Conservation (phyloP, 2,888 invertebrate species). For the Cetonia aurata region DNA sequence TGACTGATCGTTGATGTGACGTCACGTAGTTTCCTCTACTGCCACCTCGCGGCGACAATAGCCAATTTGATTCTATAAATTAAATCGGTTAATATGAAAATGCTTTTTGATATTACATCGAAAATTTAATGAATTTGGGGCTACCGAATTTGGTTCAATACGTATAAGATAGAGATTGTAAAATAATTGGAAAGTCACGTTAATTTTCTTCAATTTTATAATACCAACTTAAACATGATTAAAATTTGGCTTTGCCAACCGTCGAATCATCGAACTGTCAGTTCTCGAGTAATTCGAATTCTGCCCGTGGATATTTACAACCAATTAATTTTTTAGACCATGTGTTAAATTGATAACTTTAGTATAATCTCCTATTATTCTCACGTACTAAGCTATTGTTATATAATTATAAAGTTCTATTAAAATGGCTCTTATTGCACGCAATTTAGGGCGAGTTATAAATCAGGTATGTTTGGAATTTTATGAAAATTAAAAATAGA, state of each 20-base stretch:
- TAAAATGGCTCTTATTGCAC: conserved; percentile 55
- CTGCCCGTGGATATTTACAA: not conserved
- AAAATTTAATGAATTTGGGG: no score
- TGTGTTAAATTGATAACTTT: conserved; percentile 34
- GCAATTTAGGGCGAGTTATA: conserved; percentile 55
- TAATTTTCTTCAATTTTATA: not conserved
- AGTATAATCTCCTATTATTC: not conserved
- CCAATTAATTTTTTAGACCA: conserved; percentile 31
- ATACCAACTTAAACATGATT: not conserved
- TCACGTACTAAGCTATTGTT: not conserved
- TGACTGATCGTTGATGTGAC: conserved; percentile 62
- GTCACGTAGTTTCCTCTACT: conserved; percentile 50
- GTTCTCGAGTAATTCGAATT: conserved; percentile 11
- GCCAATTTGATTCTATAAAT: not conserved
- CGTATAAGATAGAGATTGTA: not conserved
- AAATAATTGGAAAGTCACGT: not conserved
- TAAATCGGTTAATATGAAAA: not conserved
- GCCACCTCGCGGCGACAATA: conserved; percentile 36
- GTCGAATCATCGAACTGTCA: no score
- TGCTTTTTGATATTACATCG: no score
- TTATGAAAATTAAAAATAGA: conserved; percentile 29
- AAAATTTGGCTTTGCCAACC: conserved; percentile 1
- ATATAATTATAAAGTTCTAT: conserved; percentile 23
- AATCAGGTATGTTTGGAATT: conserved; percentile 53
- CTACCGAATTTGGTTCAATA: not conserved